A percentile compares a stretch with the other conserved stretches of the same genome.
These are phyloP conservation scores for Cuniculus paca DNA, from an alignment of 2,797 vertebrate genomes.

Conservation along the genomic window DNA sequence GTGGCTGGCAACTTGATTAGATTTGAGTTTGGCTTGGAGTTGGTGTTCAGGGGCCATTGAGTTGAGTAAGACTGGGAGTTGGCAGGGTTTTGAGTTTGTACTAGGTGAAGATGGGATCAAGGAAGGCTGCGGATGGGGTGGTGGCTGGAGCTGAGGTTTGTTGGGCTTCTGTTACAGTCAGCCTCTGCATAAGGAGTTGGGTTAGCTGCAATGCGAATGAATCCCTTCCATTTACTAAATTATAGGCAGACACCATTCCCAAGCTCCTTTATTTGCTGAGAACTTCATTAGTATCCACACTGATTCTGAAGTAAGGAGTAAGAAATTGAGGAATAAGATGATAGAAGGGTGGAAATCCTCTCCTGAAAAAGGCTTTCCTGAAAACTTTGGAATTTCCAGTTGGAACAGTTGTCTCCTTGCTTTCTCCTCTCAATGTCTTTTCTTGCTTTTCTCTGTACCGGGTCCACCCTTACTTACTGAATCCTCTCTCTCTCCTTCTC, in stretches of 20 bases:
- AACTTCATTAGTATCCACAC: neutral
- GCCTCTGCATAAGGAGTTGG: neutral
- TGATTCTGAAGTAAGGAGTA: neutral
- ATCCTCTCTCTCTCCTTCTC: fast-evolving
- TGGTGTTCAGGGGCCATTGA: neutral
- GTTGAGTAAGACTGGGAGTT: neutral
- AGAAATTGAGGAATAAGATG: neutral
- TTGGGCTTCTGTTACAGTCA: neutral
- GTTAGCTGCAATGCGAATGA: neutral
- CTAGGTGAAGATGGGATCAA: neutral
- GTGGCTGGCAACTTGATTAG: constrained; percentile 5
- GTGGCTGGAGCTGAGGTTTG: neutral
- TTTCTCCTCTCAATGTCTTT: neutral
- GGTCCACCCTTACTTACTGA: neutral
- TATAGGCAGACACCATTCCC: neutral
- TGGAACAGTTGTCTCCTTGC: neutral
- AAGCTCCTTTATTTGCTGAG: neutral
- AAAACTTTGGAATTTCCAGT: neutral
- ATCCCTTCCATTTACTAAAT: neutral
- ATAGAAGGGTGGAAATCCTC: neutral
- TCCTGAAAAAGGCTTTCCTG: neutral
- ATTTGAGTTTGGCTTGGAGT: constrained; percentile 12
- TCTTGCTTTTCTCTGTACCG: neutral
- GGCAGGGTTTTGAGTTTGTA: constrained; percentile 27
- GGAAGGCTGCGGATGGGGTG: neutral